Evolutionary conservation across 2,113 vertebrate genomes (phyloP).

Genomic region (Cricetomys ansorgei): DNA sequence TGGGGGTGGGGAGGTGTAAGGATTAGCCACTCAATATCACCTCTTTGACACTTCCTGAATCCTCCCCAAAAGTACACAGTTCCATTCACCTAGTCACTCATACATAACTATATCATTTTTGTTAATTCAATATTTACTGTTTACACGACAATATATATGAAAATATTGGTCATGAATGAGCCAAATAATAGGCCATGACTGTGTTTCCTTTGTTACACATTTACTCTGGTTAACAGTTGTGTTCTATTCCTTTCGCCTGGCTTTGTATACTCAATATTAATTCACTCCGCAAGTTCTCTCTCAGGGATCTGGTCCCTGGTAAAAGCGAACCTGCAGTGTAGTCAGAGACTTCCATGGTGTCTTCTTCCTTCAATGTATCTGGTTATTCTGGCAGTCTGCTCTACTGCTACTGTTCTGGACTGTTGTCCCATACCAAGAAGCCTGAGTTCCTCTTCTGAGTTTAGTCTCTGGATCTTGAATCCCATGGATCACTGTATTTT

Average conservation of each 20-base stretch:
- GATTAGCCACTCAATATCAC: background rate
- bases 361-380: too few relatives aligned
- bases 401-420: background rate
- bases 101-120: background rate
- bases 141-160: background rate
- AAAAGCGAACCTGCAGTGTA: background rate
- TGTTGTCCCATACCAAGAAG: background rate
- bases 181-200: background rate
- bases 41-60: background rate
- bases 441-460: background rate
- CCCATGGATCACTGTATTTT: background rate
- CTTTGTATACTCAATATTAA: background rate
- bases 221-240: background rate
- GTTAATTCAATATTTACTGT: conserved; percentile 7
- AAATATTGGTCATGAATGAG: background rate
- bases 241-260: background rate
- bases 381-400: background rate
- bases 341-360: background rate
- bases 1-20: background rate
- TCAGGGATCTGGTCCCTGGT: background rate
- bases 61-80: background rate
- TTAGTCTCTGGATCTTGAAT: background rate
- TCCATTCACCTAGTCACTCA: background rate
- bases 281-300: background rate
- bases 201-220: background rate